Conservation (phyloP, 1,140 invertebrate species). For the Drosophila suzukii region DNA sequence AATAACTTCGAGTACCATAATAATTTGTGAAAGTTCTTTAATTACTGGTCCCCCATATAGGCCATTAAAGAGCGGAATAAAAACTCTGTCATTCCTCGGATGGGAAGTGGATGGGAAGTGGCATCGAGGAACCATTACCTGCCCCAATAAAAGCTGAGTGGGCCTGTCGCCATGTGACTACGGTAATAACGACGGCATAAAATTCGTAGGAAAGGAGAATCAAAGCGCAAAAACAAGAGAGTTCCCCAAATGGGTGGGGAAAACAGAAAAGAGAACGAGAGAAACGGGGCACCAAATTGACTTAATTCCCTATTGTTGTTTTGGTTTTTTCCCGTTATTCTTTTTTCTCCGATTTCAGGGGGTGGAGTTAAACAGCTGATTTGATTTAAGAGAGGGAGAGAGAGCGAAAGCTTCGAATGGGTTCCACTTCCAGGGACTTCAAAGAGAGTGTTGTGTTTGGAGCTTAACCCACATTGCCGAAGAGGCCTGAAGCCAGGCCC, state of each 20-base stretch:
- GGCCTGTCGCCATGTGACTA: conserved; percentile 42
- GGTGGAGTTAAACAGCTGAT: conserved; percentile 59
- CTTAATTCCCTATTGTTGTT: conserved; percentile 52
- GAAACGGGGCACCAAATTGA: conserved; percentile 39
- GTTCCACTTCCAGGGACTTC: conserved; percentile 67
- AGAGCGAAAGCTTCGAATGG: conserved; percentile 31
- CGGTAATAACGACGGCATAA: conserved; percentile 45
- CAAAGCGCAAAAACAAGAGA: conserved; percentile 18
- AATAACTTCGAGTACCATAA: no score
- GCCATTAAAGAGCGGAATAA: no score
- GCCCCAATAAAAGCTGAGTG: conserved; percentile 52
- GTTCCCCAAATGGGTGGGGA: neutral
- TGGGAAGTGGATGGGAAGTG: conserved; percentile 6
- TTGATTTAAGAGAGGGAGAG: conserved; percentile 18
- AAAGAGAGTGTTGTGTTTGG: neutral
- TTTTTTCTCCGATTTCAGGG: neutral
- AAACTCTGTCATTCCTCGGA: no score
- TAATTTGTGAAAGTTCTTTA: no score
- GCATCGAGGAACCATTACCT: conserved; percentile 58
- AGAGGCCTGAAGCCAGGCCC: conserved; percentile 48
- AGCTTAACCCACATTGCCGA: conserved; percentile 68
- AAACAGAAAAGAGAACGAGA: conserved; percentile 31
- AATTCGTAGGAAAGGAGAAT: conserved; percentile 44
- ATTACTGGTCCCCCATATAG: no score
- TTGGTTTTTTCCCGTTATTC: conserved; percentile 13